Base-by-base conservation (phyloP, 2,113 vertebrate genomes). In the Pelobates fuscus region DNA sequence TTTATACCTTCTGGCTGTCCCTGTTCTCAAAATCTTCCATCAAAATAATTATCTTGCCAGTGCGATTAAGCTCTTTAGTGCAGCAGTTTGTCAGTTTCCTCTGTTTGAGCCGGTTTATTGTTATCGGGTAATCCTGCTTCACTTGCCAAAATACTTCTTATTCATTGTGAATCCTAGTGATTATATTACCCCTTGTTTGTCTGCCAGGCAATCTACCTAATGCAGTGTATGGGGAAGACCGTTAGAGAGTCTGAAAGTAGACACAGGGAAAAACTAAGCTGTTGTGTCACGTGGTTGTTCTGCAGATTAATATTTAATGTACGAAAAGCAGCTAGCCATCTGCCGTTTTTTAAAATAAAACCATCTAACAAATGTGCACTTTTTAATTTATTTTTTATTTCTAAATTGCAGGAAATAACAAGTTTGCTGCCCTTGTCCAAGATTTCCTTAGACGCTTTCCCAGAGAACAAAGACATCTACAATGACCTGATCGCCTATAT, bases 401-500 rank as follows among this genome's bases (percentile, higher is more conserved):
- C 61, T 27, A 43, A 5, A 43, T 72, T 8, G 2, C 58, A 99
- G 97, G 96, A 98, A 81, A 92, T 98, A 78, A 85, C 93, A 60
- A 90, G 73, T 67, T 88, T 90, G 1, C 82, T 97, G 57, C 94
- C 96, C 0, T 96, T 98, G 64, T 65, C 88, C 20, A 80, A 87
- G 82, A 88, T 98, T 85, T 97, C 95, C 62, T 82, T 99, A 81
- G 97, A 99, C 67, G 88, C 89, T 82, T 96, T 95, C 67, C 85
- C 88, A 0, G 93, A 95, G 76, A 96, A 93, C 86, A 89, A 91
- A 77, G 96, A 97, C 80, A 95, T 98, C 74, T 86, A 88, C n/a
- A 82, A 84, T 0, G 97, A 99, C 84, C 90, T 99, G 84, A 95
- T 93, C 0, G 89, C 93, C 3, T 99, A 98, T 2, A 92, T 99